Percentiles rank a stretch among this genome's conserved stretches.
phyloP scores from a whole-genome alignment of 2,888 invertebrate genomes.

The Drosophila pseudotalamancana region DNA sequence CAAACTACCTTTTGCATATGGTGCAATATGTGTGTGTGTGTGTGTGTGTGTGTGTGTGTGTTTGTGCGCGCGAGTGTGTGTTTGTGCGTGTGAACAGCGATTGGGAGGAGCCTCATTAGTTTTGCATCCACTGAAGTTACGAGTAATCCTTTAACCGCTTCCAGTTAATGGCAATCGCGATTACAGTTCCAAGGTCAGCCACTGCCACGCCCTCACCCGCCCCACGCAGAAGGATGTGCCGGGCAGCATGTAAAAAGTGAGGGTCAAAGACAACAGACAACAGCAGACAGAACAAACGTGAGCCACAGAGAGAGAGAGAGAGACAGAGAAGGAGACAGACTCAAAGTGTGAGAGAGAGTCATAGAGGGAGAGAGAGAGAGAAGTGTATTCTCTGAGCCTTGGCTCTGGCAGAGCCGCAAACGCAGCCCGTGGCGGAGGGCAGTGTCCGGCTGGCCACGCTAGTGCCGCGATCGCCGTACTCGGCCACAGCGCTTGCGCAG shows the following conservation, averaged over 20 bases:
- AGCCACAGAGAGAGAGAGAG: not conserved
- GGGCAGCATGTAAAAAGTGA: constrained; percentile 53
- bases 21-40: constrained; percentile 5
- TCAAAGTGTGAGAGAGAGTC: constrained; percentile 5
- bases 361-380: constrained; percentile 2
- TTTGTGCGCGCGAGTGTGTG: not conserved
- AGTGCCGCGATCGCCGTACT: constrained; percentile 72
- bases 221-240: constrained; percentile 9
- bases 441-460: constrained; percentile 60
- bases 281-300: not conserved
- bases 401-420: constrained; percentile 37
- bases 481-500: constrained; percentile 45
- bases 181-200: constrained; percentile 38
- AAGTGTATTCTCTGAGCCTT: constrained; percentile 23
- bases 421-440: constrained; percentile 34
- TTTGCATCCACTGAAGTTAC: constrained; percentile 23
- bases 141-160: constrained; percentile 39
- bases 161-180: constrained; percentile 41
- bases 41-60: not conserved
- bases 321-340: too few species aligned
- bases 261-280: constrained; percentile 26
- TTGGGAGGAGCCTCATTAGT: constrained; percentile 42
- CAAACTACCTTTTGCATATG: constrained; percentile 1
- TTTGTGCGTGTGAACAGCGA: constrained; percentile 20
- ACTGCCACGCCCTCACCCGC: not conserved